These are phyloP conservation scores for Dendroctonus valens DNA, from an alignment of 1,140 invertebrate species.

Conservation along the genomic window DNA sequence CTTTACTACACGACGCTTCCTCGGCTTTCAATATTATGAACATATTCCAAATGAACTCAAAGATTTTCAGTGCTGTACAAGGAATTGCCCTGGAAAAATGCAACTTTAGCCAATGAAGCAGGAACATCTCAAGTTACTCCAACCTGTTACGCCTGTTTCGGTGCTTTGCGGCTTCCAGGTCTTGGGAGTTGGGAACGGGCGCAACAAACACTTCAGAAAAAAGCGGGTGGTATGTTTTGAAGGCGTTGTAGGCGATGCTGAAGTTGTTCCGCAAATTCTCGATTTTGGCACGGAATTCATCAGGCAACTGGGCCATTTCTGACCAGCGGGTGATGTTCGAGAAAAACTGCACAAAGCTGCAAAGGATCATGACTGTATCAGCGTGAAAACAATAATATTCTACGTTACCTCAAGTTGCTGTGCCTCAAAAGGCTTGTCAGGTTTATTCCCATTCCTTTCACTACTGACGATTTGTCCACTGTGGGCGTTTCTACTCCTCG, in stretches of 20 bases:
- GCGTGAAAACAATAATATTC: too few species aligned
- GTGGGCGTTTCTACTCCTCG: conserved; percentile 77
- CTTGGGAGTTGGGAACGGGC: conserved; percentile 54
- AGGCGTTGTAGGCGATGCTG: conserved; percentile 91
- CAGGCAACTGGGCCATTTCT: conserved; percentile 86
- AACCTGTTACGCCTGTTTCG: conserved; percentile 71
- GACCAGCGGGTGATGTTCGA: conserved; percentile 94
- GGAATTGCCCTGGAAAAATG: conserved; percentile 58
- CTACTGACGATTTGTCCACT: conserved; percentile 63
- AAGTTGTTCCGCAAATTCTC: conserved; percentile 88
- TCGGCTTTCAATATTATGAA: conserved; percentile 91
- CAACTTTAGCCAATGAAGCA: not conserved
- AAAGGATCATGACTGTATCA: conserved; percentile 37
- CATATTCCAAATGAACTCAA: conserved; percentile 91
- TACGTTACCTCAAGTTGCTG: conserved; percentile 79
- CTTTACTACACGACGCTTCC: conserved; percentile 79
- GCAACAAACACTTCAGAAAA: conserved; percentile 80
- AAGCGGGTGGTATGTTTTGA: conserved; percentile 89
- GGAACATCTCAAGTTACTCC: too few species aligned
- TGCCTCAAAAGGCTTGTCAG: conserved; percentile 83
- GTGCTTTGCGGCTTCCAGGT: conserved; percentile 54
- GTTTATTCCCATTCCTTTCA: conserved; percentile 91
- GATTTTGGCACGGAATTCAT: conserved; percentile 82
- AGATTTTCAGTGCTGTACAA: conserved; percentile 77
- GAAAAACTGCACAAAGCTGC: conserved; percentile 91